A percentile compares a stretch with the other conserved stretches of the same genome.
Conservation (phyloP, 2,888 invertebrate genomes). For the Cataglyphis albicans region DNA sequence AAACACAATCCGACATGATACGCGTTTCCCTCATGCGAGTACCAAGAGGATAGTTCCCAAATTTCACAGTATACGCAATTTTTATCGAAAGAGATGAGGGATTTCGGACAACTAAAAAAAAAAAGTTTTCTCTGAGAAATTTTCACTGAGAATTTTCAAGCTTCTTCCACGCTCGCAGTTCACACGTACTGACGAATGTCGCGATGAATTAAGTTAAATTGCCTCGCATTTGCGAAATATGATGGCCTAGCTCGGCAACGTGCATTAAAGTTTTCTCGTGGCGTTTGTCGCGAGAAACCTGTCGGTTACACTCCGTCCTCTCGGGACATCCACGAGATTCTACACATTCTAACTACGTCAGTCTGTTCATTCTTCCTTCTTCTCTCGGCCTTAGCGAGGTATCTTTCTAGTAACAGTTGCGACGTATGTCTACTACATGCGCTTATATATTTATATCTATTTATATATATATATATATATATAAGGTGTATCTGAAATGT, state of each 20-base stretch:
- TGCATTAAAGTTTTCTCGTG: slow-evolving; percentile 50
- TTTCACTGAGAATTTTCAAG: background rate
- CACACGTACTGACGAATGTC: slow-evolving; percentile 21
- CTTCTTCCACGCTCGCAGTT: slow-evolving; percentile 3
- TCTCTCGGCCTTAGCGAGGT: background rate
- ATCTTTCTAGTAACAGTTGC: slow-evolving; percentile 15
- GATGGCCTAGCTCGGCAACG: slow-evolving; percentile 32
- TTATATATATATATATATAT: background rate
- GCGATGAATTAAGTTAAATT: slow-evolving; percentile 51
- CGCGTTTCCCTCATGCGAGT: background rate
- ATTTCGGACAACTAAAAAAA: background rate
- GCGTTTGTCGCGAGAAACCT: slow-evolving; percentile 28
- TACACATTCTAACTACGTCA: slow-evolving; percentile 30
- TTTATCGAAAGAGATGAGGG: background rate
- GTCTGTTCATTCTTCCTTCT: slow-evolving; percentile 22
- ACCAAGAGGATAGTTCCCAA: background rate
- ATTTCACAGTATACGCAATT: background rate
- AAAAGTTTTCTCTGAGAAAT: background rate
- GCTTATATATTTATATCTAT: background rate
- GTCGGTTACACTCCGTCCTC: slow-evolving; percentile 34
- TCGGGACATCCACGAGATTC: slow-evolving; percentile 11
- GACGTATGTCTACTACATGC: background rate
- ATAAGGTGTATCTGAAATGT: too few relatives aligned
- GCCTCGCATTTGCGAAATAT: slow-evolving; percentile 35
- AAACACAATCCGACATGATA: slow-evolving; percentile 21